Evolutionary conservation across 1,140 invertebrate genomes (phyloP).

Genomic region (Heliconius hermathena): DNA sequence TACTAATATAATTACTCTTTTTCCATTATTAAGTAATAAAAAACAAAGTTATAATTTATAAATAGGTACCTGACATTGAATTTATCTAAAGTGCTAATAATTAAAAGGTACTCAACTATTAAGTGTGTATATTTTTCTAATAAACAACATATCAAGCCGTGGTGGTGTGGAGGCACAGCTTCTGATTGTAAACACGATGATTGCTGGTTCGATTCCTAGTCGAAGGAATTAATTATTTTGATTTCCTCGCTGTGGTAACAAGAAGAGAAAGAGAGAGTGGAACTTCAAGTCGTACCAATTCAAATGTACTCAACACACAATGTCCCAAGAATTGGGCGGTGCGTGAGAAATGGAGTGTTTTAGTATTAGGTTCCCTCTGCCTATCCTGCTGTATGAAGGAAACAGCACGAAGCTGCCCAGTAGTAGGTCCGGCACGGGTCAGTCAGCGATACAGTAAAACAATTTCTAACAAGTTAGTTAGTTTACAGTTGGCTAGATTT

Average conservation of each 20-base stretch:
- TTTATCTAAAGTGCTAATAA: constrained; percentile 4
- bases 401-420: no score
- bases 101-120: neutral
- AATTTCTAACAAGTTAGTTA: neutral
- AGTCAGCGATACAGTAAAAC: constrained; percentile 7
- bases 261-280: neutral
- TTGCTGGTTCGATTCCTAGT: neutral
- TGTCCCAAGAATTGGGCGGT: neutral
- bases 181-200: neutral
- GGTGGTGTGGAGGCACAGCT: neutral
- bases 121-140: neutral
- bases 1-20: no score
- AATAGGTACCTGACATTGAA: constrained; percentile 1
- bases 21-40: neutral
- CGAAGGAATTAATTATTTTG: neutral
- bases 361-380: no score
- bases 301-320: neutral
- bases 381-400: no score
- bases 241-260: neutral
- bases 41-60: constrained; percentile 2
- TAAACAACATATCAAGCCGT: neutral
- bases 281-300: neutral
- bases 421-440: neutral
- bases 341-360: no score
- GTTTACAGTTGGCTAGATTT: neutral